phyloP scores from a whole-genome alignment of 2,888 invertebrate genomes.

The Stenchaetothrips biformis region DNA sequence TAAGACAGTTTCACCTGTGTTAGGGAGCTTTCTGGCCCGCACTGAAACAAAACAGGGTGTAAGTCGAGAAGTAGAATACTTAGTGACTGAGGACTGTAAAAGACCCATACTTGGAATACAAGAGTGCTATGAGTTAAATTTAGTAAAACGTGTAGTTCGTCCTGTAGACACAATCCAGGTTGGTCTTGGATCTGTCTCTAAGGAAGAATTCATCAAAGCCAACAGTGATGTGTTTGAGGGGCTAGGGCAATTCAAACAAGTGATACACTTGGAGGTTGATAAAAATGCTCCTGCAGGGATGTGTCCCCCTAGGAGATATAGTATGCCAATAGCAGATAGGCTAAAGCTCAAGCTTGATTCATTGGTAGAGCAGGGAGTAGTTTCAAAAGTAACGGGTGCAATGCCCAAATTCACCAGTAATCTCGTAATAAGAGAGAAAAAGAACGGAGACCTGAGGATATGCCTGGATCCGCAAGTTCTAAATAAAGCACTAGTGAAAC shows the following conservation, averaged over 20 bases:
- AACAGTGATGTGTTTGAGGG: neutral
- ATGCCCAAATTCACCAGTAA: conserved; percentile 7
- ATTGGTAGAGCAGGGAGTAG: neutral
- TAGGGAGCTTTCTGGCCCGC: neutral
- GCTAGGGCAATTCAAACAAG: no score
- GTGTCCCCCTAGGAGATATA: neutral
- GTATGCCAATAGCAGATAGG: neutral
- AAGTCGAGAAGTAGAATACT: neutral
- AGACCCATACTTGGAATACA: neutral
- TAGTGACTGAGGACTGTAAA: neutral
- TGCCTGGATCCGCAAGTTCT: conserved; percentile 32
- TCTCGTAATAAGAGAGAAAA: conserved; percentile 2
- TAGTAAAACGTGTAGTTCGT: neutral
- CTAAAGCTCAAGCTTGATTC: neutral
- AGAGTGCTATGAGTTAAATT: neutral
- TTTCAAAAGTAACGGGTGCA: neutral
- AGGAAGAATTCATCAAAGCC: neutral
- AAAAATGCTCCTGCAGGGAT: no score
- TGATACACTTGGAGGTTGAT: no score
- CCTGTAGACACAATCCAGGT: neutral
- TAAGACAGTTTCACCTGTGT: neutral
- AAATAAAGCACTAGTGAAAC: conserved; percentile 27
- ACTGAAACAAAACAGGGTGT: neutral
- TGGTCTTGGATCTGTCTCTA: neutral
- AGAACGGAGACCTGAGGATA: conserved; percentile 30